Base-by-base conservation (phyloP, 2,113 vertebrate species). In the Percina caprodes region DNA sequence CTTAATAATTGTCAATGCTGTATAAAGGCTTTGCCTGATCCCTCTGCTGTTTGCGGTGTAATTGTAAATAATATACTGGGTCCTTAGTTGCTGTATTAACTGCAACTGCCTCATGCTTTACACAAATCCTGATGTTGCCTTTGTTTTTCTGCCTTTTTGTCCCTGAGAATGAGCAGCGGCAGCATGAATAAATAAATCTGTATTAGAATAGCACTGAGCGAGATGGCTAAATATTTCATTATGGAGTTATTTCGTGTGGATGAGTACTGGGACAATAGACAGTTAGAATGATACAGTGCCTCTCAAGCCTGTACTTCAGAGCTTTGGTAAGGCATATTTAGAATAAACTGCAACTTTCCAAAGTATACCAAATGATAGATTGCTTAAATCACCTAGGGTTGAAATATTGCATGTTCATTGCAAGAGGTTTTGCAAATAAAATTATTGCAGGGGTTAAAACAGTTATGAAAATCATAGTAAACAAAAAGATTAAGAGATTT, bases 191-290 rank as follows among this genome's bases (percentile, higher is more conserved):
- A 91, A 85, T 93, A 60, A 90, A 89, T 85, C 70, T 61, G 70
- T 82, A 86, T 88, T 87, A 88, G 90, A 90, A 87, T 45, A 91
- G 91, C 88, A 90, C 89, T 92, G 62, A 54, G 83, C 45, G 2
- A 80, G 70, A 77, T 60, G 86, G 61, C 81, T 92, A 77, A 91
- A 92, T 92, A 90, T 92, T 93, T 93, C 82, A 93, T 91, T 21
- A 58, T 6, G 23, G 62, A 77, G 77, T 85, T 92, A 74, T 77
- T 88, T 91, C 75, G 82, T 80, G 60, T 76, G 65, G 69, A 75
- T 66, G 60, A 84, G 74, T 63, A 9, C 66, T 24, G 85, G 79
- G 66, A 84, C 80, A 78, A 65, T 71, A 82, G 74, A 63, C 68
- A 51, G 77, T 84, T 59, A 35, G 69, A 79, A 83, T 77, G 48